phyloP scores from a whole-genome alignment of 2,113 vertebrate genomes.

The Corythornis vintsioides region DNA sequence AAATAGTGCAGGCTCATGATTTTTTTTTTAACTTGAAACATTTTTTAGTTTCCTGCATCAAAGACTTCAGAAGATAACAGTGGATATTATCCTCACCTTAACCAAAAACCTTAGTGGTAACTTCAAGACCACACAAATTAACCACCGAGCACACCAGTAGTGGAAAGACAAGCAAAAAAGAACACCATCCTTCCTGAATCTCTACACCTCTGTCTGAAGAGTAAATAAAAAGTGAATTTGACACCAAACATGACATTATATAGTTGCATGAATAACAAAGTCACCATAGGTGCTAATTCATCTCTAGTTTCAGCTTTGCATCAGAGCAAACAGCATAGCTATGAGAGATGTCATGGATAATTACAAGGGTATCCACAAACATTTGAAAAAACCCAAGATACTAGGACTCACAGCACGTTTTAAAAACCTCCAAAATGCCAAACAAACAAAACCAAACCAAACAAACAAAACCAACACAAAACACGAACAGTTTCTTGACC shows the following conservation, averaged over 20 bases:
- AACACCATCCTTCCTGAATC: not conserved
- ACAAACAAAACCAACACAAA: not conserved
- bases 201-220: not conserved
- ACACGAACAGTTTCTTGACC: not conserved
- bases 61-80: not conserved
- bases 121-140: not conserved
- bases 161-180: not conserved
- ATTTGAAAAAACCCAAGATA: constrained; percentile 6
- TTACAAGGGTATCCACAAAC: constrained; percentile 26
- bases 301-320: not conserved
- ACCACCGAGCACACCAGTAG: not conserved
- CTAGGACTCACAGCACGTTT: not conserved
- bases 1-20: not conserved
- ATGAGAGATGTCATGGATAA: not conserved
- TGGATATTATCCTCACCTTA: not conserved
- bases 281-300: not conserved
- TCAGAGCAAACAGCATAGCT: not conserved
- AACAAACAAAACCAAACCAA: not conserved
- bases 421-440: not conserved
- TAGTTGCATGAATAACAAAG: not conserved
- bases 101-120: not conserved
- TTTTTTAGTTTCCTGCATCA: not conserved
- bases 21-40: not conserved
- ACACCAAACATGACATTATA: not conserved
- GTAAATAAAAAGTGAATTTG: not conserved